Percentiles rank a stretch among this genome's conserved stretches.
These are phyloP conservation scores for Lynx canadensis DNA, from an alignment of 2,113 vertebrate genomes.

Conservation along the genomic window DNA sequence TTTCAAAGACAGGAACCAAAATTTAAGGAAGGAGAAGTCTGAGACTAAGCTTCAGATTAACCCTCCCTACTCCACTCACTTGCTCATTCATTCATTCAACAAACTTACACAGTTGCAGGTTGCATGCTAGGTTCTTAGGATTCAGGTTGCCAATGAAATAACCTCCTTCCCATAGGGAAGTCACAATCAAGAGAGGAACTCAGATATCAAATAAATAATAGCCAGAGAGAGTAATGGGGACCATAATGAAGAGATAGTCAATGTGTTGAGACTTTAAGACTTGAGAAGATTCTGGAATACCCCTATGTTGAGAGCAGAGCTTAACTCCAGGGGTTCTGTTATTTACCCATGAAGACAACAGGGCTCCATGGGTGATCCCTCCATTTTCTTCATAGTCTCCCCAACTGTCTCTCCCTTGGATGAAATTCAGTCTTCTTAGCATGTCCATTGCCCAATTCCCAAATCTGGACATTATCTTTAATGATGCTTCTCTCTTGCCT, in stretches of 20 bases:
- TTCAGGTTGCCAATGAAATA: not conserved
- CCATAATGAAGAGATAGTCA: not conserved
- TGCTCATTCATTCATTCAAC: not conserved
- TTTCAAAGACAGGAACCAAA: not conserved
- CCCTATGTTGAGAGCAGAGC: not conserved
- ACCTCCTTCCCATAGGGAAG: not conserved
- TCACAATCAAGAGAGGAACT: not conserved
- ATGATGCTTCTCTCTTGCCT: not conserved
- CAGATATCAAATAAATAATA: not conserved
- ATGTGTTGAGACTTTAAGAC: not conserved
- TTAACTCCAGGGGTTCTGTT: not conserved
- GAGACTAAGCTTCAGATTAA: not conserved
- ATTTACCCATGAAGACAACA: not conserved
- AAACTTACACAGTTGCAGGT: not conserved
- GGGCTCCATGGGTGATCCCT: not conserved
- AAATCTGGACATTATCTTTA: not conserved
- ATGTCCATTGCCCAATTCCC: not conserved
- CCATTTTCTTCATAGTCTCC: not conserved
- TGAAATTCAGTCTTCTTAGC: not conserved
- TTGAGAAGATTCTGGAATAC: not conserved
- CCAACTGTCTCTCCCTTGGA: not conserved
- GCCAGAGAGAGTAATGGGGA: not conserved
- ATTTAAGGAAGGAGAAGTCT: not conserved
- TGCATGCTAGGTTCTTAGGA: not conserved
- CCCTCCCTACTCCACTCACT: not conserved